These are phyloP conservation scores for Neotoma lepida DNA, from an alignment of 2,113 vertebrate genomes.

Conservation along the genomic window DNA sequence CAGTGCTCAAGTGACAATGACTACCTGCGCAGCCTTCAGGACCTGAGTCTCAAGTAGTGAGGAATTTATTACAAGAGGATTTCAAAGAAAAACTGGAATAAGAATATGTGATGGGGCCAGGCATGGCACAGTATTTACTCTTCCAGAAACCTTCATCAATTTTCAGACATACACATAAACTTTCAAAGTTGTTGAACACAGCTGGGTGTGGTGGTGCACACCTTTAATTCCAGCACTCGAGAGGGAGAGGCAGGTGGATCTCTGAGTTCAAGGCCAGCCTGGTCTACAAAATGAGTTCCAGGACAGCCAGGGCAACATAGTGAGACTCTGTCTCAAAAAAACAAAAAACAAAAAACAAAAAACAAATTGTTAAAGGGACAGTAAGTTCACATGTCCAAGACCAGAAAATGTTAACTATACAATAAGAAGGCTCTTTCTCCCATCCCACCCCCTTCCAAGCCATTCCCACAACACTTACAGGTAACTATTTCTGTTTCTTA, in stretches of 20 bases:
- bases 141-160: not conserved
- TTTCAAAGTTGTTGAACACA: not conserved
- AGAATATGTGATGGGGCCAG: not conserved
- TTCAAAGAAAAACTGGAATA: not conserved
- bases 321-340: not conserved
- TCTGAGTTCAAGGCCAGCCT: not conserved
- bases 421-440: not conserved
- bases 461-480: not conserved
- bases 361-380: not conserved
- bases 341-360: not conserved
- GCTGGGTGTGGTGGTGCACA: too few species aligned
- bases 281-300: not conserved
- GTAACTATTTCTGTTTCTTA: not conserved
- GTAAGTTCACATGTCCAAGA: not conserved
- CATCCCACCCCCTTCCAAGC: too few species aligned
- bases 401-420: not conserved
- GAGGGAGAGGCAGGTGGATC: not conserved
- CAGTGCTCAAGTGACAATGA: not conserved
- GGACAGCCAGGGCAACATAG: not conserved
- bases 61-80: not conserved
- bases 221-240: not conserved
- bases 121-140: not conserved
- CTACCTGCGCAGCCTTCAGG: not conserved
- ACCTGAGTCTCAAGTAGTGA: not conserved
- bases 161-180: not conserved